These are phyloP conservation scores for Heterodera carotae DNA, from an alignment of 1,140 invertebrate genomes.

Conservation along the genomic window DNA sequence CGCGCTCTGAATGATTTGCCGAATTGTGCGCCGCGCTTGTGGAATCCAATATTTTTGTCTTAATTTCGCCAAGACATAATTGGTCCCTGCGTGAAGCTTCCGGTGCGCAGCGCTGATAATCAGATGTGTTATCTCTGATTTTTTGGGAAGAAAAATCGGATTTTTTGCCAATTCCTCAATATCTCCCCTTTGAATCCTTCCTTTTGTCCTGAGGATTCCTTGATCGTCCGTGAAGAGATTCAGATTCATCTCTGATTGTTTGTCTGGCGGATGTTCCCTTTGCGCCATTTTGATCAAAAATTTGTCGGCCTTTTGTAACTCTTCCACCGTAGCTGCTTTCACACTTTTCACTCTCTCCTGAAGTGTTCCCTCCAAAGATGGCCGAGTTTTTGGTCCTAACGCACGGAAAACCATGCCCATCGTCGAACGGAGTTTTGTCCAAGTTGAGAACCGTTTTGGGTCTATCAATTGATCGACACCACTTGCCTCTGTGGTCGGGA, in stretches of 20 bases:
- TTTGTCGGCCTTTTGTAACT: constrained; percentile 18
- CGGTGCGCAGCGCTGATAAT: constrained; percentile 10
- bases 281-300: constrained; percentile 12
- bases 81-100: constrained; percentile 20
- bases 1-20: neutral
- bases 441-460: neutral
- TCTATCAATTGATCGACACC: neutral
- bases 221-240: constrained; percentile 23
- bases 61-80: neutral
- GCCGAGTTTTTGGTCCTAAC: neutral
- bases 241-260: neutral
- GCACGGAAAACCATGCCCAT: neutral
- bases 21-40: constrained; percentile 12
- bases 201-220: constrained; percentile 16
- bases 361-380: neutral
- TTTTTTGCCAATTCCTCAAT: neutral
- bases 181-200: neutral
- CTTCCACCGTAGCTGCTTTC: neutral
- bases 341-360: neutral
- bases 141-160: constrained; percentile 35
- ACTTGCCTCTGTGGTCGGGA: neutral
- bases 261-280: constrained; percentile 1
- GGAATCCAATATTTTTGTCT: constrained; percentile 26
- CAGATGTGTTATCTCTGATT: neutral
- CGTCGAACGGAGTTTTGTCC: neutral